Evolutionary conservation across 2,888 invertebrate species (phyloP).

Genomic region (Drosophila meridionalis): DNA sequence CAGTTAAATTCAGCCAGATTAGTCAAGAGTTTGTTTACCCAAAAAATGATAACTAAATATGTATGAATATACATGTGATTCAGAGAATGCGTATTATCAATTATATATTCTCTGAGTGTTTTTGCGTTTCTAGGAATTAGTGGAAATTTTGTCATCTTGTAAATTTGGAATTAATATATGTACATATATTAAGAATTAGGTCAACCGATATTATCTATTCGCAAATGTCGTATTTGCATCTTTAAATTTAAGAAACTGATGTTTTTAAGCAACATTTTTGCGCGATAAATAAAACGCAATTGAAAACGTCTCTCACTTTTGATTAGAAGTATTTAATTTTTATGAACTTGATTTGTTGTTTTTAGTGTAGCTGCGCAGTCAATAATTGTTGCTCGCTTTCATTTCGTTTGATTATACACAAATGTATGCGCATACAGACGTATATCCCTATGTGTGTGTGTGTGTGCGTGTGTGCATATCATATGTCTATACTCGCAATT

Average conservation of each 20-base stretch:
- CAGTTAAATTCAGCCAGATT: neutral
- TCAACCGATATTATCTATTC: neutral
- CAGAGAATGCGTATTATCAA: conserved; percentile 4
- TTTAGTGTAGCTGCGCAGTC: conserved; percentile 21
- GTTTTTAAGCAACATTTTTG: neutral
- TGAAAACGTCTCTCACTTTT: conserved; percentile 1
- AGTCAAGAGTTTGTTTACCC: neutral
- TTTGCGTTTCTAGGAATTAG: neutral
- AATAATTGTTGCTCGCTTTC: conserved; percentile 28
- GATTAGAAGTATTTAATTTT: conserved; percentile 15
- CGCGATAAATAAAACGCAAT: conserved; percentile 2
- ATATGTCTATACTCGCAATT: conserved; percentile 25
- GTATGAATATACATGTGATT: conserved; percentile 1
- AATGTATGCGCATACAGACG: neutral
- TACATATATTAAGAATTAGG: neutral
- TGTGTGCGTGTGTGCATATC: conserved; percentile 16
- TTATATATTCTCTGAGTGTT: neutral
- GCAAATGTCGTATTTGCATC: neutral
- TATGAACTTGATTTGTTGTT: conserved; percentile 17
- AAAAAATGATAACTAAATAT: neutral
- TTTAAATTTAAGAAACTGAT: neutral
- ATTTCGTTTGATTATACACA: conserved; percentile 33
- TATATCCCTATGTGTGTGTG: neutral
- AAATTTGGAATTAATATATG: neutral
- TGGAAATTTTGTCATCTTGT: neutral